Evolutionary conservation across 2,888 invertebrate species (phyloP), one percentile per base, ranked within the genome.

Genomic region (Gastracanthus pulcherrimus): DNA sequence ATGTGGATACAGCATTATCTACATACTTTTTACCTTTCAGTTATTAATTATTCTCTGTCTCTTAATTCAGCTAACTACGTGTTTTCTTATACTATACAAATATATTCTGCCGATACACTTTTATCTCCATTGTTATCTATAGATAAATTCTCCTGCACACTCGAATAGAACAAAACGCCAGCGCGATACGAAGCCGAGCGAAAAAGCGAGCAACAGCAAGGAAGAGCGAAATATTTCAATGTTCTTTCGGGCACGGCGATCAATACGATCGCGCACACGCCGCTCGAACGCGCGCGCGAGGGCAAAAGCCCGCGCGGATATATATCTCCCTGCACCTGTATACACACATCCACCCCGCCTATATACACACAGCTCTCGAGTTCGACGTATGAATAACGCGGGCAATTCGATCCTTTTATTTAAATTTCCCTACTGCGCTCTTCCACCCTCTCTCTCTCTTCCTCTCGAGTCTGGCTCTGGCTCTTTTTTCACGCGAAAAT

Each of bases 351-450:
- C 16, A n/a, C 16, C 7, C 48, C n/a, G n/a, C n/a, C n/a, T n/a
- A 48, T 48, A 31, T 16, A 31, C 9, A 13, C 9, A 62, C 7
- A 26, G 58, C 3, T 7, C 13, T 2, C 23, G 6, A 1, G 23
- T 23, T 55, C 55, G 58, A 41, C 34, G 51, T 45, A 77, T 77
- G 77, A 77, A 77, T 77, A 77, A 55, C 60, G 60, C 58, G 45
- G 36, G 58, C 70, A 58, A 60, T 70, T 77, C 70, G 60, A 77
- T 70, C 60, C 45, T 55, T 60, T 70, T 77, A 70, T 77, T 62
- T 77, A 48, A 77, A 77, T 69, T 48, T 48, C 60, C 34, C 26
- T 6, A 29, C 38, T 0, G 26, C 26, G 38, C 64, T 23, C 3
- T 45, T 31, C 36, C 29, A 29, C 7, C 36, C 7, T 16, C 45